Evolutionary conservation across 2,113 vertebrate species (phyloP).

Genomic region (Fukomys damarensis): DNA sequence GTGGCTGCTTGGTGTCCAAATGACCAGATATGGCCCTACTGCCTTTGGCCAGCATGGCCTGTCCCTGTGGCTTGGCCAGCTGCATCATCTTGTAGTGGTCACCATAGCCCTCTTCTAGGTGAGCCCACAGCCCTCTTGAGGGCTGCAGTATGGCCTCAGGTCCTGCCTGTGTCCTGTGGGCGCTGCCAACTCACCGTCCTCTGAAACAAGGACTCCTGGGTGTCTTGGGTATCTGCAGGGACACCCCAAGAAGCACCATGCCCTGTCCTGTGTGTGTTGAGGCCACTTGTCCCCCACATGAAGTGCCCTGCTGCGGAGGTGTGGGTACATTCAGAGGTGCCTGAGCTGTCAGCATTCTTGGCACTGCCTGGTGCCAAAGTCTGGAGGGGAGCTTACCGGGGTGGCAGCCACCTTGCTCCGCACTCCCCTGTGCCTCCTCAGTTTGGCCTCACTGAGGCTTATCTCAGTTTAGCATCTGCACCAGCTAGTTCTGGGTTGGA

Average conservation of each 20-base stretch:
- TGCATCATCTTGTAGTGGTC: not conserved
- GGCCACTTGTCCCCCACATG: not conserved
- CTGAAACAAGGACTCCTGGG: not conserved
- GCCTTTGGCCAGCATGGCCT: not conserved
- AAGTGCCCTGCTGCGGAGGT: not conserved
- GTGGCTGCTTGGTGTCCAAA: not conserved
- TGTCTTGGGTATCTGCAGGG: not conserved
- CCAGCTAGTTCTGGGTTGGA: not conserved
- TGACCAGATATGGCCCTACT: too few relatives aligned
- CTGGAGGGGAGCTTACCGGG: not conserved
- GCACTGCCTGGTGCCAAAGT: not conserved
- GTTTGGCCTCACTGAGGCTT: not conserved
- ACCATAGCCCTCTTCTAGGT: not conserved
- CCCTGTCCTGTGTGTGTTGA: not conserved
- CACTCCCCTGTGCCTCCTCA: not conserved
- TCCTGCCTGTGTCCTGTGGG: too few relatives aligned
- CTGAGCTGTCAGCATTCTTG: too few relatives aligned
- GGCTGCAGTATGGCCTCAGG: not conserved
- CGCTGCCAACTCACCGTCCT: not conserved
- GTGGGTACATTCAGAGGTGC: not conserved
- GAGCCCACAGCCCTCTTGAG: not conserved
- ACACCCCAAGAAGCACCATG: not conserved
- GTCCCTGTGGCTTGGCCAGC: not conserved
- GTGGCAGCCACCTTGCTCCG: not conserved
- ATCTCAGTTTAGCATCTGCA: not conserved